Evolutionary conservation across 1,140 invertebrate species (phyloP).

Genomic region (Sarcophaga bullata): DNA sequence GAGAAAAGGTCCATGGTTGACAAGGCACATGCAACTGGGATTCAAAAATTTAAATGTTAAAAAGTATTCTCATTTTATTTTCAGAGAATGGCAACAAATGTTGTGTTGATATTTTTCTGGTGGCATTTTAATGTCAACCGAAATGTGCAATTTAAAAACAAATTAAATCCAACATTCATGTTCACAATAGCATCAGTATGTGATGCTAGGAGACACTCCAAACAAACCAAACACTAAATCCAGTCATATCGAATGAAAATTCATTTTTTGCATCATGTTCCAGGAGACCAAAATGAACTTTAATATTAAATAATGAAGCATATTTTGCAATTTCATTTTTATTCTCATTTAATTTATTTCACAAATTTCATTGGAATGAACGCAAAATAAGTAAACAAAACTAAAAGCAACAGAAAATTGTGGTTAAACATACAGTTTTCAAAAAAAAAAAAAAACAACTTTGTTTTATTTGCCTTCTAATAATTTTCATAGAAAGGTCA

Average conservation of each 20-base stretch:
- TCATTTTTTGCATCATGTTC: neutral
- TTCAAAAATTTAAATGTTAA: neutral
- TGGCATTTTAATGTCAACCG: conserved; percentile 60
- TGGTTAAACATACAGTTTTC: too few species aligned
- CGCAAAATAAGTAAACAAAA: too few species aligned
- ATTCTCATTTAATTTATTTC: too few species aligned
- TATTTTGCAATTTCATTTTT: too few species aligned
- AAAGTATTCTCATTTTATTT: conserved; percentile 31
- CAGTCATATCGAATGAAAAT: neutral
- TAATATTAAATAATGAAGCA: too few species aligned
- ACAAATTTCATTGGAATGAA: too few species aligned
- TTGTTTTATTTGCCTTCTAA: too few species aligned
- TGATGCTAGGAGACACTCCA: neutral
- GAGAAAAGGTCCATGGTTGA: neutral
- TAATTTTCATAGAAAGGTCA: too few species aligned
- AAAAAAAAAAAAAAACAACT: too few species aligned
- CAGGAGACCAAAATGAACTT: too few species aligned
- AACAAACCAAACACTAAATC: neutral
- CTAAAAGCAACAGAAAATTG: too few species aligned
- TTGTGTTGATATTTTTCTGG: conserved; percentile 62
- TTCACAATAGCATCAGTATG: too few species aligned
- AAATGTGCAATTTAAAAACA: conserved; percentile 58
- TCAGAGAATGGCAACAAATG: conserved; percentile 54
- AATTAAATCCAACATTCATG: conserved; percentile 50
- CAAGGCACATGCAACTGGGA: neutral